A percentile compares a stretch with the other conserved stretches of the same genome.
These are phyloP conservation scores for Pollimyrus isidori DNA, from an alignment of 2,113 vertebrate genomes.

Conservation along the genomic window DNA sequence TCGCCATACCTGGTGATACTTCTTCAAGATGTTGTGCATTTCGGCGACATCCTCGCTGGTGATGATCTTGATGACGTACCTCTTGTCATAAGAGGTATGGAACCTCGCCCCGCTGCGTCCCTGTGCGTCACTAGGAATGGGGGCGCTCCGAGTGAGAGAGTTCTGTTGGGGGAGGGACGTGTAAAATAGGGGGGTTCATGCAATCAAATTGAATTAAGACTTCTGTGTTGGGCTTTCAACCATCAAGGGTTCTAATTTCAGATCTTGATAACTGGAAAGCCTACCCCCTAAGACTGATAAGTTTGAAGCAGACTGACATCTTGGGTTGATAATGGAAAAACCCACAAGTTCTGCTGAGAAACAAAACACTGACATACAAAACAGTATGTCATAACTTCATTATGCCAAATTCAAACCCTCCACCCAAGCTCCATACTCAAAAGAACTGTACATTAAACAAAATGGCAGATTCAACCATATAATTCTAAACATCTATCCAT, in stretches of 20 bases:
- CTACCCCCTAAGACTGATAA: not conserved
- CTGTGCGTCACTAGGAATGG: conserved; percentile 71
- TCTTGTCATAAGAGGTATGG: conserved; percentile 70
- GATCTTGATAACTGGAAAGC: not conserved
- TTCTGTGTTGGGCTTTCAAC: not conserved
- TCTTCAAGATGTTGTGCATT: conserved; percentile 81
- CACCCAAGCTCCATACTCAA: not conserved
- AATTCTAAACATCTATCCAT: not conserved
- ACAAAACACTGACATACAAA: not conserved
- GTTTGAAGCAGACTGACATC: not conserved
- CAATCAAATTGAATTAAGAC: not conserved
- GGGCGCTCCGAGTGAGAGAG: conserved; percentile 71
- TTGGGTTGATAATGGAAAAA: not conserved
- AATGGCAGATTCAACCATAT: not conserved
- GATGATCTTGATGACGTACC: conserved; percentile 77
- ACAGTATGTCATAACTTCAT: not conserved
- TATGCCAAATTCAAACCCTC: not conserved
- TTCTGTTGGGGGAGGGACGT: conserved; percentile 54
- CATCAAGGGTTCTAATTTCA: not conserved
- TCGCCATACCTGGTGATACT: conserved; percentile 70
- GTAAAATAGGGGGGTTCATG: not conserved
- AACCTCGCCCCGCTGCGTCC: conserved; percentile 73
- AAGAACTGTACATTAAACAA: not conserved
- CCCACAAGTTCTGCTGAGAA: not conserved
- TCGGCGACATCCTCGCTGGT: conserved; percentile 78